Conservation (phyloP, 2,888 invertebrate genomes). For the Hydroisotoma schaefferi region DNA sequence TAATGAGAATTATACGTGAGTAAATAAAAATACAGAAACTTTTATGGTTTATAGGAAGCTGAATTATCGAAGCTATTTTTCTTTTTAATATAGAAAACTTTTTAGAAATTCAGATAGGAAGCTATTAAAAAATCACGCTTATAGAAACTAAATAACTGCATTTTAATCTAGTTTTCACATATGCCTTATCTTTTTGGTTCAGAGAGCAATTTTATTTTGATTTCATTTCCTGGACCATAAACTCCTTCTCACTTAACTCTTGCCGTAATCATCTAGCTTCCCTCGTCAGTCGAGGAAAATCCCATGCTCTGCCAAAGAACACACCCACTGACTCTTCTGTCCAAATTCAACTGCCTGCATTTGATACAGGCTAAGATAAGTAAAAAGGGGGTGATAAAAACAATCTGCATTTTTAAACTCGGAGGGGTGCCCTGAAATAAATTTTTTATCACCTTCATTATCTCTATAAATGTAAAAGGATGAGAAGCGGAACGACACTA, state of each 20-base stretch:
- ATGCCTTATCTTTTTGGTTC: constrained; percentile 4
- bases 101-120: too few species aligned
- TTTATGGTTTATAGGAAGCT: too few species aligned
- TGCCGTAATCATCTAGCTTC: neutral
- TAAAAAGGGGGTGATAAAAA: constrained; percentile 15
- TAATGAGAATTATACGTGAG: too few species aligned
- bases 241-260: neutral
- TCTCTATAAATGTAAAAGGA: constrained; percentile 13
- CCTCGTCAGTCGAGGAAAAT: neutral
- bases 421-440: constrained; percentile 17
- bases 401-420: constrained; percentile 18
- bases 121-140: too few species aligned
- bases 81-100: too few species aligned
- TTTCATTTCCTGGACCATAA: neutral
- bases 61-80: too few species aligned
- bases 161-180: too few species aligned
- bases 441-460: constrained; percentile 20
- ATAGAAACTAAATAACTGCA: too few species aligned
- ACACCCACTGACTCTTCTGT: neutral
- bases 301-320: neutral
- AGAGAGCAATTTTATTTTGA: constrained; percentile 1
- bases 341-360: too few species aligned
- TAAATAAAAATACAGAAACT: too few species aligned
- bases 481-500: too few species aligned
- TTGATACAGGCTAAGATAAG: constrained; percentile 3